Percentiles rank a stretch among this genome's conserved stretches.
These are phyloP conservation scores for Paramormyrops kingsleyae DNA, from an alignment of 2,113 vertebrate genomes.

Conservation along the genomic window DNA sequence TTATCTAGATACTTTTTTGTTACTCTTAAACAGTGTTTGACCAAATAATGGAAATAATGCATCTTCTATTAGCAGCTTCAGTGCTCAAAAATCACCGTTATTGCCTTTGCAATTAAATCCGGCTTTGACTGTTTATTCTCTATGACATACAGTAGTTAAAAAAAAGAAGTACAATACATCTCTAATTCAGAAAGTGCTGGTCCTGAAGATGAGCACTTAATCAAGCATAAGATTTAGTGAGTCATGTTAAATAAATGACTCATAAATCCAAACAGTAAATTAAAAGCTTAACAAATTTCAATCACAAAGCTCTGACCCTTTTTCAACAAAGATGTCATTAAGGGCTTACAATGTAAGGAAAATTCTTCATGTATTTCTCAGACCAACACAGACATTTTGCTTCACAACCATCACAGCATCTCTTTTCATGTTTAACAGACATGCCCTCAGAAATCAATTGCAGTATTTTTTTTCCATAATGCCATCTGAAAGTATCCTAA, in stretches of 20 bases:
- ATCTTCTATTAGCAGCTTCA: not conserved
- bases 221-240: not conserved
- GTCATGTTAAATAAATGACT: not conserved
- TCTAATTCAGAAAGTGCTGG: not conserved
- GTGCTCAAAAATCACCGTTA: slow-evolving; percentile 1
- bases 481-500: not conserved
- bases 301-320: not conserved
- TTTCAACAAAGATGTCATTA: not conserved
- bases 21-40: not conserved
- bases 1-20: not conserved
- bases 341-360: not conserved
- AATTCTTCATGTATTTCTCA: not conserved
- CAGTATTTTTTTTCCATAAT: not conserved
- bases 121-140: not conserved
- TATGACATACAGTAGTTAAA: not conserved
- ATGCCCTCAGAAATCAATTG: not conserved
- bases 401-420: not conserved
- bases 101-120: not conserved
- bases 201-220: not conserved
- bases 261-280: not conserved
- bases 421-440: not conserved
- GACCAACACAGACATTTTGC: not conserved
- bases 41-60: not conserved
- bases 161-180: not conserved
- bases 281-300: not conserved